phyloP scores from a whole-genome alignment of 2,113 vertebrate species.

The Lanius collurio region DNA sequence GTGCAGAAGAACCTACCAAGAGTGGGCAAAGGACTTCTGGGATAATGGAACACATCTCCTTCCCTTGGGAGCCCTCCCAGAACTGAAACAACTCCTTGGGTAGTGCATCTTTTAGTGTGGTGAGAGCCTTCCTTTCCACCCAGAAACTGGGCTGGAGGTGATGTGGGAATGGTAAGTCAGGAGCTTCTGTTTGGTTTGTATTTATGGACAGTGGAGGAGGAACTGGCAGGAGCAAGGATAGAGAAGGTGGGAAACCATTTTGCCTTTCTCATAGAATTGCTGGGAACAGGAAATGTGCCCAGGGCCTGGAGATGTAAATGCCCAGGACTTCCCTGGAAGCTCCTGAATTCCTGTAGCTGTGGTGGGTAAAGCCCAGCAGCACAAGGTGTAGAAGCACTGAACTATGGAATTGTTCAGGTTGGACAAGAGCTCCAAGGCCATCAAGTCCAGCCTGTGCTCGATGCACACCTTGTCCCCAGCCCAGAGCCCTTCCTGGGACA shows the following conservation, averaged over 20 bases:
- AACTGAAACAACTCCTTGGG: not conserved
- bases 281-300: not conserved
- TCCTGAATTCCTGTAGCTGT: not conserved
- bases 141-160: too few species aligned
- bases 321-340: not conserved
- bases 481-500: not conserved
- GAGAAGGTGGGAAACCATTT: not conserved
- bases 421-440: not conserved
- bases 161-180: not conserved
- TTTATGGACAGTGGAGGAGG: not conserved
- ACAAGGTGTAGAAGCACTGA: not conserved
- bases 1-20: not conserved
- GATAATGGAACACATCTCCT: not conserved
- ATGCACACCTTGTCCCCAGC: not conserved
- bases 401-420: not conserved
- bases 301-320: too few species aligned
- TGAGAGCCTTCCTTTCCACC: not conserved
- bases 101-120: not conserved
- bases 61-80: not conserved
- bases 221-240: not conserved
- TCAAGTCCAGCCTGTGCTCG: rapidly evolving
- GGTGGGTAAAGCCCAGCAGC: not conserved
- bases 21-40: not conserved
- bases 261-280: not conserved
- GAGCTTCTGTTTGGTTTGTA: not conserved